phyloP scores from a whole-genome alignment of 2,888 invertebrate genomes.

The Drosophila neotestacea region DNA sequence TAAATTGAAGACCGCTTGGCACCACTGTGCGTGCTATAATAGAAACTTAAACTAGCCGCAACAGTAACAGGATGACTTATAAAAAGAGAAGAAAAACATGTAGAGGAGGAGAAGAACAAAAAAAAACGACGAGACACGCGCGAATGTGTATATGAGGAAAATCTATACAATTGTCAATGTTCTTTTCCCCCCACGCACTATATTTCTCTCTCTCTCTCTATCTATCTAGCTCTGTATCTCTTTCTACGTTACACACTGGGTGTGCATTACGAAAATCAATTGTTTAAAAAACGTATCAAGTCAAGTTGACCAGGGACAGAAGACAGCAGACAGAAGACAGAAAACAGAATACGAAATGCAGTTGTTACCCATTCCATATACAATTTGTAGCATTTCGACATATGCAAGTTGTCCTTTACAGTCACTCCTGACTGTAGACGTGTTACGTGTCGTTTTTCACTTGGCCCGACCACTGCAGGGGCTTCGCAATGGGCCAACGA shows the following conservation, averaged over 20 bases:
- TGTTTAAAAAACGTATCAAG: slow-evolving; percentile 71
- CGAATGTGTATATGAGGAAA: slow-evolving; percentile 38
- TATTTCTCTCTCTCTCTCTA: neutral
- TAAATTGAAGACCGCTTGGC: no score
- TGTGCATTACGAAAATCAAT: slow-evolving; percentile 66
- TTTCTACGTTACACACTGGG: slow-evolving; percentile 5
- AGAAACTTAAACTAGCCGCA: slow-evolving; percentile 19
- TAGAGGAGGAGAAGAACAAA: neutral
- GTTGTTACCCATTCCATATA: slow-evolving; percentile 4
- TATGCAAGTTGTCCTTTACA: slow-evolving; percentile 49
- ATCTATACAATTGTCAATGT: slow-evolving; percentile 63
- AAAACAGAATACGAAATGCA: slow-evolving; percentile 16
- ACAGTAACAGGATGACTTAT: slow-evolving; percentile 57
- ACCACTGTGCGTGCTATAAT: slow-evolving; percentile 34
- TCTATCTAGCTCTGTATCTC: neutral
- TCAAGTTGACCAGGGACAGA: slow-evolving; percentile 7
- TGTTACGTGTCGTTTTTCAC: slow-evolving; percentile 79
- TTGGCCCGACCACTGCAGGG: slow-evolving; percentile 75
- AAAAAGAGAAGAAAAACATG: slow-evolving; percentile 10
- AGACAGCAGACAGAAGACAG: neutral
- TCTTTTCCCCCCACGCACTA: slow-evolving; percentile 15
- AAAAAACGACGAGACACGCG: slow-evolving; percentile 7
- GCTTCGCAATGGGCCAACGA: slow-evolving; percentile 66
- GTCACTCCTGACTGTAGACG: slow-evolving; percentile 16
- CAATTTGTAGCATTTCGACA: slow-evolving; percentile 12